Base-by-base conservation (phyloP, 2,113 vertebrate species). In the Condylura cristata region DNA sequence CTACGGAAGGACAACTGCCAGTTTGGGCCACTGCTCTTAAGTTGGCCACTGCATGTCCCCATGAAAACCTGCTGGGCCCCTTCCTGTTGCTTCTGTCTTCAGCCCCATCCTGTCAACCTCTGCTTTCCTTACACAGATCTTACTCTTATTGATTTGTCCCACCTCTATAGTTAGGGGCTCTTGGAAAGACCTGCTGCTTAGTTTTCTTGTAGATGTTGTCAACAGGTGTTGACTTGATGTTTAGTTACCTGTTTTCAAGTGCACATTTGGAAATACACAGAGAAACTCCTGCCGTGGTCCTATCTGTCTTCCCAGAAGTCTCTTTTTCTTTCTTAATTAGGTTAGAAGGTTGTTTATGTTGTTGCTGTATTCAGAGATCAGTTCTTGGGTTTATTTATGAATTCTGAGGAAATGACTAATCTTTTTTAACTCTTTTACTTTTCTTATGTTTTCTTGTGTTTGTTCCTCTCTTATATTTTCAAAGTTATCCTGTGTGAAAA, bases 391-490 rank as follows among this genome's bases (percentile, higher is more conserved):
- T 80, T 20, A 66, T 51, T 63, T 80, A 72, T 34, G 41, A 53
- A 10, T 65, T 63, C 65, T 88, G 30, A 56, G 20, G 24, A 34
- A 30, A 22, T 65, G 30, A 32, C 34, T 68, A 44, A 34, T 82
- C 28, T n/a, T 51, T 75, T 41, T 79, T 66, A 32, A 80, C 56
- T 61, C 18, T 17, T 95, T 84, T 48, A 79, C 26, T 20, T 56
- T 90, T 82, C 37, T 53, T 76, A 61, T 51, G 8, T 5, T 91
- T 46, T 71, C 63, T 89, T 80, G n/a, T 72, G n/a, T 48, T 65
- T 34, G 32, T 88, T 91, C 8, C 28, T 74, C 88, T 89, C 48
- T 89, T 22, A 60, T 76, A 75, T 83, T 91, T 92, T 89, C 24
- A 46, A 78, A 63, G 37, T 88, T 61, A 89, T 58, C 56, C 18